Evolutionary conservation across 2,797 vertebrate genomes (phyloP).

Genomic region (Propithecus deckenii): DNA sequence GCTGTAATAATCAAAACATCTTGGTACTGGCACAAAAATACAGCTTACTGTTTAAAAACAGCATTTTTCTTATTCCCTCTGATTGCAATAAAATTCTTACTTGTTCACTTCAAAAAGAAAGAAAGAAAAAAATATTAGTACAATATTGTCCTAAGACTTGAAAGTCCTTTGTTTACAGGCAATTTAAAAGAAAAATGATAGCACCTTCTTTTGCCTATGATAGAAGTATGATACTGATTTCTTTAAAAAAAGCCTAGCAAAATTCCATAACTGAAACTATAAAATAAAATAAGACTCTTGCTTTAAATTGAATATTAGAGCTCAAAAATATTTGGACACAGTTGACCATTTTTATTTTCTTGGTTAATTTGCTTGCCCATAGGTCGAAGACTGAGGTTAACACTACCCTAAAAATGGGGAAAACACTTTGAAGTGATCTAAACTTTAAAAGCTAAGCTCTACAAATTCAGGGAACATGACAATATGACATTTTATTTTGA

Average conservation of each 20-base stretch:
- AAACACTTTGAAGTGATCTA: background rate
- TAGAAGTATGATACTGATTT: background rate
- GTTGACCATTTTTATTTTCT: background rate
- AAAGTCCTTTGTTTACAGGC: background rate
- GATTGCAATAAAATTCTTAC: background rate
- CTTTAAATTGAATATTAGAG: background rate
- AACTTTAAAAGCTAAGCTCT: background rate
- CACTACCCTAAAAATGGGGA: background rate
- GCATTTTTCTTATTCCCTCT: background rate
- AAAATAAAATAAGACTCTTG: background rate
- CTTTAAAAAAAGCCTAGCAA: background rate
- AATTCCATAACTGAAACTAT: background rate
- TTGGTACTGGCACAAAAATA: no score
- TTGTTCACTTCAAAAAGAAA: background rate
- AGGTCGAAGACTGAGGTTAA: background rate
- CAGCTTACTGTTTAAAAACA: no score
- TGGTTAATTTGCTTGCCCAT: background rate
- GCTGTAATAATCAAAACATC: no score
- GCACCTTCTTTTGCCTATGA: background rate
- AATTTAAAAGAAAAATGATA: conserved; percentile 9
- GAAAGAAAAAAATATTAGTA: background rate
- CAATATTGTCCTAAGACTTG: background rate
- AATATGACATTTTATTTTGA: background rate
- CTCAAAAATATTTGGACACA: background rate
- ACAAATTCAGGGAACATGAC: background rate